phyloP scores from a whole-genome alignment of 2,888 invertebrate genomes.

The Pseudoips prasinana region DNA sequence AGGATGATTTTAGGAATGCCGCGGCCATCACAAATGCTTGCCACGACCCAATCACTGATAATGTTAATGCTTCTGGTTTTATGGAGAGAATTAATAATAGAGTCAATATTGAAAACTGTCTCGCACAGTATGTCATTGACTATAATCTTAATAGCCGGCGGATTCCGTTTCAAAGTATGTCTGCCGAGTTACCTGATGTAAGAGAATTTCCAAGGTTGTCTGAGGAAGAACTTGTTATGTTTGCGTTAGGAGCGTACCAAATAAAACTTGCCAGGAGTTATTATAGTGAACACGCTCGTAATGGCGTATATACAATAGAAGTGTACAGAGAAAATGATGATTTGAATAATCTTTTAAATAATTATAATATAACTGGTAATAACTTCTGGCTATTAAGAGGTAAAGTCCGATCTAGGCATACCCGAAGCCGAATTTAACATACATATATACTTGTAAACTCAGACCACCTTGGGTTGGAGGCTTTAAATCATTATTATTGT shows the following conservation, averaged over 20 bases:
- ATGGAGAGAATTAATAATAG: not conserved
- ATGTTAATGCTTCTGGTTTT: not conserved
- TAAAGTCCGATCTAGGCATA: no score
- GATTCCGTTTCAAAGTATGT: not conserved
- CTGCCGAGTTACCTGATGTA: not conserved
- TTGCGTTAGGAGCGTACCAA: slow-evolving; percentile 5
- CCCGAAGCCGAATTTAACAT: no score
- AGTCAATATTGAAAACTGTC: not conserved
- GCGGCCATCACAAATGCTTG: not conserved
- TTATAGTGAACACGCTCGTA: slow-evolving; percentile 8
- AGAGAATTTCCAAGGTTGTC: not conserved
- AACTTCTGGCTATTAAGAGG: no score
- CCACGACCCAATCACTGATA: not conserved
- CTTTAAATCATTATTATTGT: slow-evolving; percentile 1
- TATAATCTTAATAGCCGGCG: not conserved
- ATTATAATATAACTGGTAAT: no score
- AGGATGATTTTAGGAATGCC: not conserved
- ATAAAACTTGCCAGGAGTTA: slow-evolving; percentile 10
- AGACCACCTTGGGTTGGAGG: slow-evolving; percentile 3
- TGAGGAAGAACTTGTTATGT: not conserved
- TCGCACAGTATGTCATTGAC: not conserved
- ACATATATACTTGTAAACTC: no score
- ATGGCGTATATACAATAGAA: slow-evolving; percentile 7
- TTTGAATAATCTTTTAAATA: no score
- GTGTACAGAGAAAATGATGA: no score